Conservation (phyloP, 64 coral and sea anemone genomes). For the Catalaphyllia jardinei region DNA sequence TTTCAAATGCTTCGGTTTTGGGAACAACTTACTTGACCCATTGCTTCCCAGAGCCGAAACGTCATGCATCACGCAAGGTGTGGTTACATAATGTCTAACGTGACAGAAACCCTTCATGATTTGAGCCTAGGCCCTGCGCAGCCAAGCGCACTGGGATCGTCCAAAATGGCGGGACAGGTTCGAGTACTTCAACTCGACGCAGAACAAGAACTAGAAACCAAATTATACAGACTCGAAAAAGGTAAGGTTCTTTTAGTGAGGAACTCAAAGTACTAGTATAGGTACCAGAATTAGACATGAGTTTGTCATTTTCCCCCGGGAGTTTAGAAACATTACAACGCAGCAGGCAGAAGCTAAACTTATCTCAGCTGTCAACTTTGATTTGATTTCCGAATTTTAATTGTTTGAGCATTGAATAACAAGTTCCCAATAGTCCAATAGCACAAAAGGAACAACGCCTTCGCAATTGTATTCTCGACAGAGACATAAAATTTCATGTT, state of each 20-base stretch:
- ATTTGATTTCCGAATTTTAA: no score
- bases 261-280: not conserved
- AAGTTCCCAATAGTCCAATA: no score
- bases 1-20: no score
- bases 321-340: not conserved
- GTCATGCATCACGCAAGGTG: not conserved
- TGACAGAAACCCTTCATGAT: not conserved
- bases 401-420: no score
- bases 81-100: not conserved
- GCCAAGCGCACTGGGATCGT: not conserved
- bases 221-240: slow-evolving; percentile 66
- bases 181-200: slow-evolving; percentile 63
- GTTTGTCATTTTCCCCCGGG: not conserved
- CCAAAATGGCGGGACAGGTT: slow-evolving; percentile 69
- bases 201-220: slow-evolving; percentile 51
- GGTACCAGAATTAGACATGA: not conserved
- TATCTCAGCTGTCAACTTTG: no score
- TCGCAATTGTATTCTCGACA: no score
- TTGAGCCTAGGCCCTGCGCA: not conserved
- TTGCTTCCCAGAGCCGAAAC: no score
- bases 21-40: no score
- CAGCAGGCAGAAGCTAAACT: not conserved
- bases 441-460: no score
- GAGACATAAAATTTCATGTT: not conserved
- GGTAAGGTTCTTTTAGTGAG: not conserved